Conservation (phyloP, 2,113 vertebrate genomes). For the Rattus norvegicus region GRCr8 NC_086026.1:19694001-19694500, state of each 20-base stretch:
- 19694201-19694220: too few species aligned
- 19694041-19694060: background rate
- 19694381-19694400: background rate
- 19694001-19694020: background rate
- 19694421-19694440: background rate
- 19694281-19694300: slow-evolving; percentile 71
- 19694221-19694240: too few species aligned
- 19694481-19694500: background rate
- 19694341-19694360: slow-evolving; percentile 49
- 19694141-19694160: background rate
- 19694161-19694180: background rate
- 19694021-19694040: background rate
- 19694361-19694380: slow-evolving; percentile 37
- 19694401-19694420: background rate
- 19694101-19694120: background rate
- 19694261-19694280: too few species aligned
- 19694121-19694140: background rate
- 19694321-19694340: background rate
- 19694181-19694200: background rate
- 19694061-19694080: background rate
- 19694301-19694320: slow-evolving; percentile 49
- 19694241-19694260: too few species aligned
- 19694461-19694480: background rate
- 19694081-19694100: background rate
- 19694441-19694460: background rate